Conservation (phyloP, 2,888 invertebrate genomes). For the Imbricaverruca yamaguchii region DNA sequence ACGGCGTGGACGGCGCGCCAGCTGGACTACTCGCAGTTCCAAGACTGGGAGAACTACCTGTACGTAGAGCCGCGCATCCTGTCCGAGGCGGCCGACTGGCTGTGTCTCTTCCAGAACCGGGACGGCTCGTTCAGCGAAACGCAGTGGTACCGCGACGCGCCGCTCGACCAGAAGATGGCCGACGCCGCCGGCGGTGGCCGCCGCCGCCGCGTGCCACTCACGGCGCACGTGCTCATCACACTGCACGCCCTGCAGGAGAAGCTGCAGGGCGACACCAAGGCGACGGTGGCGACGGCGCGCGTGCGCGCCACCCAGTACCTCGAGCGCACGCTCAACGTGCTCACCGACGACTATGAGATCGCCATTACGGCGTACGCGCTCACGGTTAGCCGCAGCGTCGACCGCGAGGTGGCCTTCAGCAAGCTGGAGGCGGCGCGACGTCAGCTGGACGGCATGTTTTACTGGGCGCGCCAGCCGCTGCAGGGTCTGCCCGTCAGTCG, state of each 20-base stretch:
- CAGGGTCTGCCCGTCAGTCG: conserved; percentile 30
- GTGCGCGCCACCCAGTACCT: conserved; percentile 38
- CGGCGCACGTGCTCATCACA: conserved; percentile 86
- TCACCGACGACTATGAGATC: conserved; percentile 45
- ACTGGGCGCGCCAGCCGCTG: conserved; percentile 34
- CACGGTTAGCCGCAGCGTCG: conserved; percentile 40
- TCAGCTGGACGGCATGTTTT: conserved; percentile 29
- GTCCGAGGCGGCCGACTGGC: conserved; percentile 74
- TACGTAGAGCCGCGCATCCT: conserved; percentile 87
- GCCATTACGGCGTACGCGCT: conserved; percentile 48
- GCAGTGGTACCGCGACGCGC: conserved; percentile 21
- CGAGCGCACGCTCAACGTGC: conserved; percentile 38
- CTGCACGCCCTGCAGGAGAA: conserved; percentile 41
- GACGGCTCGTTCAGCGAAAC: conserved; percentile 65
- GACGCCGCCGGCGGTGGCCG: conserved; percentile 23
- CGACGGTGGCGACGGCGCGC: conserved; percentile 37
- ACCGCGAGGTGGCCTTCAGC: conserved; percentile 41
- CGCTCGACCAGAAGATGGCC: conserved; percentile 33
- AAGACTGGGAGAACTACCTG: conserved; percentile 94
- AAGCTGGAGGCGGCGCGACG: conserved; percentile 35
- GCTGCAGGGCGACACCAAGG: conserved; percentile 39
- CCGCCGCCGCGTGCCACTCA: conserved; percentile 61
- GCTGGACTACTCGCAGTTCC: conserved; percentile 85
- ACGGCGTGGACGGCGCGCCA: conserved; percentile 83
- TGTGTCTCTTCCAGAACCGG: conserved; percentile 71